Conservation (phyloP, 2,888 invertebrate species). For the Myopa tessellatipennis region DNA sequence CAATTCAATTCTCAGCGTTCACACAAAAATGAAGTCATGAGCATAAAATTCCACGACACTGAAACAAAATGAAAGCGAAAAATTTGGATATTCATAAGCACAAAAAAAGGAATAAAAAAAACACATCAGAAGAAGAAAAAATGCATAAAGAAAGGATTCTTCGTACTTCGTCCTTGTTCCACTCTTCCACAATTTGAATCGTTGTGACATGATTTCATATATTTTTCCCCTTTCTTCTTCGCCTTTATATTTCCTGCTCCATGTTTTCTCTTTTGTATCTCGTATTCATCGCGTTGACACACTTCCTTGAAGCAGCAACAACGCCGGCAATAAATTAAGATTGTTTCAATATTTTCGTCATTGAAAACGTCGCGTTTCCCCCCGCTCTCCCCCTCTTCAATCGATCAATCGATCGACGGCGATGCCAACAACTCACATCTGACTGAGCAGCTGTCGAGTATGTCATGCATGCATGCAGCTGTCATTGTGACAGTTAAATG, state of each 20-base stretch:
- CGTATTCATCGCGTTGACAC: background rate
- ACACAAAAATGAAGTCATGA: background rate
- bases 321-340: conserved; percentile 30
- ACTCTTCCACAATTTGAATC: background rate
- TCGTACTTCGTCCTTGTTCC: background rate
- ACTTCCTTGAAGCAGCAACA: conserved; percentile 6
- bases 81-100: conserved; percentile 11
- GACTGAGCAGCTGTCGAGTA: conserved; percentile 32
- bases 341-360: conserved; percentile 30
- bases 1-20: no score
- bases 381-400: background rate
- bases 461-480: conserved; percentile 29
- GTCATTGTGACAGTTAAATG: conserved; percentile 41
- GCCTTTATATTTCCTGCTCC: background rate
- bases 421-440: conserved; percentile 22
- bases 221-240: background rate
- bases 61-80: background rate
- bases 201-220: background rate
- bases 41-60: background rate
- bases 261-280: background rate
- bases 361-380: conserved; percentile 6
- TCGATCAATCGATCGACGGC: conserved; percentile 4
- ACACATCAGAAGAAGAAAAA: background rate
- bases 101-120: background rate
- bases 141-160: background rate